A percentile compares a stretch with the other conserved stretches of the same genome.
These are phyloP conservation scores for Synanthedon myopaeformis DNA, from an alignment of 2,888 invertebrate species.

Conservation along the genomic window DNA sequence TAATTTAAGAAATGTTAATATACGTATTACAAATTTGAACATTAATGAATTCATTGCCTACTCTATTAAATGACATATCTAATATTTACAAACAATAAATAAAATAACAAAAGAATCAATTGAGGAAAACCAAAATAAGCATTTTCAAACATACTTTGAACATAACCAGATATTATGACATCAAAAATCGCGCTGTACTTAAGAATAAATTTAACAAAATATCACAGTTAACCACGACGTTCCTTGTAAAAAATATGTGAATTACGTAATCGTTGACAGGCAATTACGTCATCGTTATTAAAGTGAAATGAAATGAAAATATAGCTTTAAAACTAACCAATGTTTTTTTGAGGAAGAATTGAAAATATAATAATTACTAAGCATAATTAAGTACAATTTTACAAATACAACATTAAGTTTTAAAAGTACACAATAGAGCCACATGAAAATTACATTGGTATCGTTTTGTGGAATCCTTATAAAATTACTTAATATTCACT, in stretches of 20 bases:
- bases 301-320: slow-evolving; percentile 6
- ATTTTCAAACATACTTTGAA: slow-evolving; percentile 27
- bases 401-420: slow-evolving; percentile 57
- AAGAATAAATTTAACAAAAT: slow-evolving; percentile 68
- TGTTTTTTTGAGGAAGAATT: slow-evolving; percentile 21
- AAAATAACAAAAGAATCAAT: slow-evolving; percentile 55
- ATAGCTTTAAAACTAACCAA: slow-evolving; percentile 5
- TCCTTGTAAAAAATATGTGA: slow-evolving; percentile 29
- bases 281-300: slow-evolving; percentile 7
- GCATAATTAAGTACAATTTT: slow-evolving; percentile 61
- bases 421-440: slow-evolving; percentile 49
- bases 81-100: slow-evolving; percentile 69
- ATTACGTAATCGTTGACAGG: background rate
- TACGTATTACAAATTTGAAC: slow-evolving; percentile 37
- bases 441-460: slow-evolving; percentile 44
- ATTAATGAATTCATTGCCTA: slow-evolving; percentile 38
- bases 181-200: slow-evolving; percentile 45
- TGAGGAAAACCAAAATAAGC: slow-evolving; percentile 29
- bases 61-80: slow-evolving; percentile 23
- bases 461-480: slow-evolving; percentile 37
- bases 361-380: slow-evolving; percentile 34
- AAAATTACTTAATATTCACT: slow-evolving; percentile 15
- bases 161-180: slow-evolving; percentile 35
- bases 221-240: slow-evolving; percentile 69
- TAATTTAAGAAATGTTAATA: slow-evolving; percentile 18